These are phyloP conservation scores for Lycophotia porphyrea DNA, from an alignment of 2,888 invertebrate genomes.

Conservation along the genomic window DNA sequence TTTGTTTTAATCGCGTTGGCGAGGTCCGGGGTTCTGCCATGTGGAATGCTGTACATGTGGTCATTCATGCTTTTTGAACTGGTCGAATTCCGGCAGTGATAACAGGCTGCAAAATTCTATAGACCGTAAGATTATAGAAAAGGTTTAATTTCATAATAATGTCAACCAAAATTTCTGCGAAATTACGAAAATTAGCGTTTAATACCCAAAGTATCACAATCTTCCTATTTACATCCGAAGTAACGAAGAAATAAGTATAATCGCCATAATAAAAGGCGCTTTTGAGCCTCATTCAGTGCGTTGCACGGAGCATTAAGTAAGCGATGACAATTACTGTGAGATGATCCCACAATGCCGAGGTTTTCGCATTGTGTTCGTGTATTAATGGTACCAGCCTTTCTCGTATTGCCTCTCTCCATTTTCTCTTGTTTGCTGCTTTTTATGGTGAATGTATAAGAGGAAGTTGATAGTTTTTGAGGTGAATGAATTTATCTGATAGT, in stretches of 20 bases:
- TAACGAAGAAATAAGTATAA: slow-evolving; percentile 34
- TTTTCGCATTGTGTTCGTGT: slow-evolving; percentile 57
- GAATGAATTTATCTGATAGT: background rate
- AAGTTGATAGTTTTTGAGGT: slow-evolving; percentile 2
- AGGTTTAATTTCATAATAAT: background rate
- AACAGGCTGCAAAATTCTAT: background rate
- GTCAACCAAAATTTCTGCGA: background rate
- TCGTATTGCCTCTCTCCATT: slow-evolving; percentile 57
- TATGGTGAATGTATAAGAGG: slow-evolving; percentile 17
- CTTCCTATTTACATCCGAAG: slow-evolving; percentile 26
- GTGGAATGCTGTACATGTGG: slow-evolving; percentile 18
- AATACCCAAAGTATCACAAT: slow-evolving; percentile 6
- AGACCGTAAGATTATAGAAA: background rate
- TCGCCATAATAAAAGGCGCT: slow-evolving; percentile 24
- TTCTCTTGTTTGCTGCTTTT: slow-evolving; percentile 49
- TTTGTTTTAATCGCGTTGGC: slow-evolving; percentile 52
- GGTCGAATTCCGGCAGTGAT: slow-evolving; percentile 1
- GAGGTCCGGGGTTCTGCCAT: slow-evolving; percentile 36
- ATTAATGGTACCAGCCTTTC: slow-evolving; percentile 49
- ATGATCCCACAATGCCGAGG: slow-evolving; percentile 59
- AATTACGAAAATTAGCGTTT: slow-evolving; percentile 4
- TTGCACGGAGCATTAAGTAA: slow-evolving; percentile 48
- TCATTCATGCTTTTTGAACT: slow-evolving; percentile 23
- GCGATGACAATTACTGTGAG: slow-evolving; percentile 58
- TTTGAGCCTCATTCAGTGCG: slow-evolving; percentile 25